Evolutionary conservation across 2,113 vertebrate species (phyloP).

Genomic region (Drymodes brunneopygia): DNA sequence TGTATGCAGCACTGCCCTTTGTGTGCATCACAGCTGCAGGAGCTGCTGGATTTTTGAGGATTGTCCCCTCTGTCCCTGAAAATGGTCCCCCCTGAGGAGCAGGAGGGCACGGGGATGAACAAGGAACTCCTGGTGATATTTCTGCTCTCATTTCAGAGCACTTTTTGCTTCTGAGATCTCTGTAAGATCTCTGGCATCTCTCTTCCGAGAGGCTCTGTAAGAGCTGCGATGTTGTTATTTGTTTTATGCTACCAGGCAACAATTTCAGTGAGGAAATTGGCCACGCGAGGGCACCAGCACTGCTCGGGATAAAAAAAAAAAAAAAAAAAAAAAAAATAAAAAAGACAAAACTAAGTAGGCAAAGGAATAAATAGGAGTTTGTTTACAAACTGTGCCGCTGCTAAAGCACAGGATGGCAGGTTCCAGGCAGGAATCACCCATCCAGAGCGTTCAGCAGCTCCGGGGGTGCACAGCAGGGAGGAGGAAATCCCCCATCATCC

Average conservation of each 20-base stretch:
- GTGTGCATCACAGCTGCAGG: not conserved
- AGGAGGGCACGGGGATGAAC: not conserved
- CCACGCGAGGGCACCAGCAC: constrained; percentile 31
- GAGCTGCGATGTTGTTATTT: not conserved
- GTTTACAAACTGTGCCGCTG: not conserved
- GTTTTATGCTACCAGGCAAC: not conserved
- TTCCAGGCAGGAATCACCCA: not conserved
- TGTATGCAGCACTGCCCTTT: fast-evolving
- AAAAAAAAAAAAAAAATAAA: not conserved
- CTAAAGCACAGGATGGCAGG: not conserved
- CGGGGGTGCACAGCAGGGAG: fast-evolving
- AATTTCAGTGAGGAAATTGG: not conserved
- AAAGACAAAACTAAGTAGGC: not conserved
- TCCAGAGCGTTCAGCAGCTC: not conserved
- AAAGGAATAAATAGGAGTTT: not conserved
- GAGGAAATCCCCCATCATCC: not conserved
- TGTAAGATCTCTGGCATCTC: not conserved
- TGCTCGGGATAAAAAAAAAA: not conserved
- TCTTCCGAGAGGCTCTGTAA: not conserved
- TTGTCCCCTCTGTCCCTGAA: not conserved
- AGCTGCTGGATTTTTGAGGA: not conserved
- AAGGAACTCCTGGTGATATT: not conserved
- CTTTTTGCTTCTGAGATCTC: not conserved
- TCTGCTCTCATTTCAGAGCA: not conserved
- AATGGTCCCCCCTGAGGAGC: not conserved